phyloP scores from a whole-genome alignment of 1,140 invertebrate species.

The Penaeus chinensis region DNA sequence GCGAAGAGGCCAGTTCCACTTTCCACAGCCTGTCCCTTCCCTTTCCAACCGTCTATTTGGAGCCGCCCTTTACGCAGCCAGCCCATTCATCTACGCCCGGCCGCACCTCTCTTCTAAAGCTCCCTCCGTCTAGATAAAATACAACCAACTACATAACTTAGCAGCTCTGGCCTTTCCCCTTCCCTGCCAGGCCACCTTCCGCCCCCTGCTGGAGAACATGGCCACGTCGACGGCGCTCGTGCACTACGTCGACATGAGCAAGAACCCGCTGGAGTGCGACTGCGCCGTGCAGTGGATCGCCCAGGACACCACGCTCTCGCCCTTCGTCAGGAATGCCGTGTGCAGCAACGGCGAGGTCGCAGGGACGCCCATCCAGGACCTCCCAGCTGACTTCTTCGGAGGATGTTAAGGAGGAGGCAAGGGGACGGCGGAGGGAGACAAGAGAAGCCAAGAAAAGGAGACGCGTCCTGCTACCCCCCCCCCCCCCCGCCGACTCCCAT shows the following conservation, averaged over 20 bases:
- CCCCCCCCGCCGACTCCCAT: too few species aligned
- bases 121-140: too few species aligned
- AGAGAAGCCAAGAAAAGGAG: not conserved
- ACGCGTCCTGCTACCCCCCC: not conserved
- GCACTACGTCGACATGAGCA: slow-evolving; percentile 29
- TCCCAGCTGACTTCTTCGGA: slow-evolving; percentile 34
- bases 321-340: slow-evolving; percentile 47
- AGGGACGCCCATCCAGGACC: slow-evolving; percentile 21
- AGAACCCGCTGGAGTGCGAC: slow-evolving; percentile 44
- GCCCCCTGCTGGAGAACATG: slow-evolving; percentile 38
- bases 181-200: slow-evolving; percentile 40
- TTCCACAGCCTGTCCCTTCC: not conserved
- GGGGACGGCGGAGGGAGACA: not conserved
- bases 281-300: slow-evolving; percentile 35
- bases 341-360: slow-evolving; percentile 41
- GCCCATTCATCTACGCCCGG: not conserved
- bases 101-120: too few species aligned
- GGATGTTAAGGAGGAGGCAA: not conserved
- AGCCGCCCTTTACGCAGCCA: not conserved
- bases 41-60: not conserved
- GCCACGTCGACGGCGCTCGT: not conserved
- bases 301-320: not conserved
- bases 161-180: not conserved
- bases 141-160: not conserved
- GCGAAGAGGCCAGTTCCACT: too few species aligned